Conservation (phyloP, 2,888 invertebrate genomes). For the Noctua fimbriata region DNA sequence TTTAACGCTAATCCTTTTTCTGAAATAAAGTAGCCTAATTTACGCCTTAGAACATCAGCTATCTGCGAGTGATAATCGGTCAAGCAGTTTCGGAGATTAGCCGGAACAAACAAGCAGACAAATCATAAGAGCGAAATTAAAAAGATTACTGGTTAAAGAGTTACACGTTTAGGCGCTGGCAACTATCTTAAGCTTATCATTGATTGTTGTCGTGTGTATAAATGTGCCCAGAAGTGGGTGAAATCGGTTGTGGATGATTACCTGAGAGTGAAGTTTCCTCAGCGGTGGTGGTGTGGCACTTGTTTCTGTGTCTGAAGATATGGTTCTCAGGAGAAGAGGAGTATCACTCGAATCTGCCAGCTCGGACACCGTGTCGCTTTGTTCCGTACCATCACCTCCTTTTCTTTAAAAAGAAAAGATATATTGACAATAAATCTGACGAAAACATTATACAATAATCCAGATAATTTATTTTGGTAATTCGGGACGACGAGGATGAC, state of each 20-base stretch:
- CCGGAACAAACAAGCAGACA: background rate
- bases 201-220: too few relatives aligned
- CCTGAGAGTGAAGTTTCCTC: slow-evolving; percentile 86
- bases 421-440: background rate
- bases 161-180: too few relatives aligned
- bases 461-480: background rate
- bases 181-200: too few relatives aligned
- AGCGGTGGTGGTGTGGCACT: slow-evolving; percentile 85
- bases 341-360: slow-evolving; percentile 85
- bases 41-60: background rate
- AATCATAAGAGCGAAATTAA: too few relatives aligned
- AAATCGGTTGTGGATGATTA: slow-evolving; percentile 50
- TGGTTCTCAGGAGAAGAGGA: slow-evolving; percentile 90
- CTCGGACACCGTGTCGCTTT: slow-evolving; percentile 82
- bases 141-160: too few relatives aligned
- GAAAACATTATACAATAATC: background rate
- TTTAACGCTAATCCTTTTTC: background rate
- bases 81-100: background rate
- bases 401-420: slow-evolving; percentile 72
- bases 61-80: background rate
- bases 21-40: background rate
- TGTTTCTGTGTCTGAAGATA: slow-evolving; percentile 91
- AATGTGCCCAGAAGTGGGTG: background rate
- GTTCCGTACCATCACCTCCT: slow-evolving; percentile 81
- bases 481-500: background rate